Evolutionary conservation across 2,797 vertebrate species (phyloP).

Genomic region (Syngnathus acus): DNA sequence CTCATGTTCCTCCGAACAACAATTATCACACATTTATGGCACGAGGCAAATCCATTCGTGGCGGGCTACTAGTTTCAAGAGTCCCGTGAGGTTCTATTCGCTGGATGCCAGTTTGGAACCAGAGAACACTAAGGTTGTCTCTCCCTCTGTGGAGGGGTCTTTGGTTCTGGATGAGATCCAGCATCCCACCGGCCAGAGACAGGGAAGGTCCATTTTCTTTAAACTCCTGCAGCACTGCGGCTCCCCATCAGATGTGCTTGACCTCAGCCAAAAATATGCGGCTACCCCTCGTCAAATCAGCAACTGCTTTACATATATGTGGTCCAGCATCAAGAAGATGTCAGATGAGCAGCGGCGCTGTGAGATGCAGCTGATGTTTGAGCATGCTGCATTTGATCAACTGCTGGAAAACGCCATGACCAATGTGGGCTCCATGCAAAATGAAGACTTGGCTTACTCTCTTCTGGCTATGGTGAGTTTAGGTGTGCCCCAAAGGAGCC

Average conservation of each 20-base stretch:
- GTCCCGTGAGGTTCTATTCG: constrained; percentile 39
- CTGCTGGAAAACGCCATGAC: constrained; percentile 69
- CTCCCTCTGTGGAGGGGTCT: neutral
- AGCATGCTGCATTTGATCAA: constrained; percentile 68
- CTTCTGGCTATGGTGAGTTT: constrained; percentile 75
- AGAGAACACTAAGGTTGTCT: neutral
- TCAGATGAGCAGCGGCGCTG: constrained; percentile 66
- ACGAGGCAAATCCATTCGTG: constrained; percentile 4
- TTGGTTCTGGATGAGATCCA: neutral
- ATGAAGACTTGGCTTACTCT: constrained; percentile 60
- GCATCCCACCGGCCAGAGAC: neutral
- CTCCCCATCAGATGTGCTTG: constrained; percentile 78
- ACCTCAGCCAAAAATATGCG: constrained; percentile 46
- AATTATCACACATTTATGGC: neutral
- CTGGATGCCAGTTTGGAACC: constrained; percentile 8
- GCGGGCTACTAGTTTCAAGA: neutral
- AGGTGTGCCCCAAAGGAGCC: constrained; percentile 74
- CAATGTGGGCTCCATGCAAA: constrained; percentile 45
- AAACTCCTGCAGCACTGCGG: constrained; percentile 51
- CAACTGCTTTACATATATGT: constrained; percentile 66
- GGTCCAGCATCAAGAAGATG: constrained; percentile 72
- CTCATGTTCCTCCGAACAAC: neutral
- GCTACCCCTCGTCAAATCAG: constrained; percentile 51
- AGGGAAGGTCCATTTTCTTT: constrained; percentile 19
- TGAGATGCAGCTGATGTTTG: constrained; percentile 76